These are phyloP conservation scores for Sphyrna mokarran DNA, from an alignment of 2,113 vertebrate genomes.

Conservation along the genomic window DNA sequence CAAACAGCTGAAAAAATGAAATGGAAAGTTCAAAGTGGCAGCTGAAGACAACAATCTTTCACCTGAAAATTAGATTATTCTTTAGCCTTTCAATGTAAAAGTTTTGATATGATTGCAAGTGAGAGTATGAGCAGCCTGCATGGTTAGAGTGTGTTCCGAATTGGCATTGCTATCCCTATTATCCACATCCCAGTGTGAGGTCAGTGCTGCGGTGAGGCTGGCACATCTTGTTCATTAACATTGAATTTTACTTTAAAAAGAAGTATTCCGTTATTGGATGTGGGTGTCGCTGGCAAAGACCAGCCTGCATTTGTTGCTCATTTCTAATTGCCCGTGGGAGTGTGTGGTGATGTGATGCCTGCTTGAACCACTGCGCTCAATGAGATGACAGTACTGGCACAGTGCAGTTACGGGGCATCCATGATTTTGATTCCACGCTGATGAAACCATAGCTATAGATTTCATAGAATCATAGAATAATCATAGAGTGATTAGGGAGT, in stretches of 20 bases:
- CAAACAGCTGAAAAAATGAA: background rate
- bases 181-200: background rate
- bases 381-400: background rate
- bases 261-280: background rate
- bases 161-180: background rate
- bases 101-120: background rate
- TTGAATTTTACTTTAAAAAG: background rate
- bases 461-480: background rate
- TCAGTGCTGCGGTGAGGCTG: background rate
- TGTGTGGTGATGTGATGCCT: background rate
- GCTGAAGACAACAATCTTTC: background rate
- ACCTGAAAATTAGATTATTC: background rate
- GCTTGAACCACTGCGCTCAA: background rate
- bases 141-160: background rate
- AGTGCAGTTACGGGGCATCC: background rate
- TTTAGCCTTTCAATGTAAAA: background rate
- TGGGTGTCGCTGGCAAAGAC: background rate
- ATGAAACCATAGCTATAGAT: background rate
- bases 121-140: background rate
- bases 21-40: background rate
- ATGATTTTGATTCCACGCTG: background rate
- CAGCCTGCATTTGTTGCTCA: background rate
- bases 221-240: background rate
- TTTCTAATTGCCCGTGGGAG: background rate
- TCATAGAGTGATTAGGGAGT: too few species aligned